Percentiles rank a stretch among this genome's conserved stretches.
phyloP scores from a whole-genome alignment of 1,140 invertebrate genomes.

The Scaptomyza montana region DNA sequence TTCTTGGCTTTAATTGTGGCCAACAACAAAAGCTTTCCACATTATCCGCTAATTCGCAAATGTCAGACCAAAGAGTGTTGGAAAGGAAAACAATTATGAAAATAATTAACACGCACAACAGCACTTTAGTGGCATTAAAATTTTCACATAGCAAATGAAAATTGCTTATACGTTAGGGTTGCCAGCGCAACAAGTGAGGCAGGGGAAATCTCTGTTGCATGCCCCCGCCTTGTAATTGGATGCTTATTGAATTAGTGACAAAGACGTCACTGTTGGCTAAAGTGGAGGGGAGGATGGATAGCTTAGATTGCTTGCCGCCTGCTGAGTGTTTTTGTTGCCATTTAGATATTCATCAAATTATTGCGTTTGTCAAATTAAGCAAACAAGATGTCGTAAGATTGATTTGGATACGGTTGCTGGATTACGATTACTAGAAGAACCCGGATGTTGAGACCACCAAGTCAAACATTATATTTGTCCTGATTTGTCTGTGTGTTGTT shows the following conservation, averaged over 20 bases:
- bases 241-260: conserved; percentile 80
- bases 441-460: conserved; percentile 10
- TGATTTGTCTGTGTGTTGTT: conserved; percentile 39
- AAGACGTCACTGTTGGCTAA: conserved; percentile 36
- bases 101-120: conserved; percentile 53
- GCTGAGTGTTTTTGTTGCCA: conserved; percentile 59
- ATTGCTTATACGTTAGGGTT: conserved; percentile 49
- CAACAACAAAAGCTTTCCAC: conserved; percentile 2
- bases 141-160: conserved; percentile 67
- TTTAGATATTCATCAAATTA: conserved; percentile 82
- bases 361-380: conserved; percentile 81
- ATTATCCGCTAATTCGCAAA: conserved; percentile 28
- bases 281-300: conserved; percentile 5
- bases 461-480: conserved; percentile 52
- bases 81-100: conserved; percentile 52
- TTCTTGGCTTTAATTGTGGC: conserved; percentile 12
- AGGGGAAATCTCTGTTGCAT: conserved; percentile 27
- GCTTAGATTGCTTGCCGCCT: conserved; percentile 18
- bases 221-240: conserved; percentile 73
- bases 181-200: background rate
- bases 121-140: conserved; percentile 67
- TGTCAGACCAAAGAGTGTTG: background rate
- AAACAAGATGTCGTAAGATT: conserved; percentile 72
- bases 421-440: background rate
- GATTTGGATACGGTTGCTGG: conserved; percentile 61